Evolutionary conservation across 2,888 invertebrate species (phyloP).

Genomic region (Pilophorus perplexus): DNA sequence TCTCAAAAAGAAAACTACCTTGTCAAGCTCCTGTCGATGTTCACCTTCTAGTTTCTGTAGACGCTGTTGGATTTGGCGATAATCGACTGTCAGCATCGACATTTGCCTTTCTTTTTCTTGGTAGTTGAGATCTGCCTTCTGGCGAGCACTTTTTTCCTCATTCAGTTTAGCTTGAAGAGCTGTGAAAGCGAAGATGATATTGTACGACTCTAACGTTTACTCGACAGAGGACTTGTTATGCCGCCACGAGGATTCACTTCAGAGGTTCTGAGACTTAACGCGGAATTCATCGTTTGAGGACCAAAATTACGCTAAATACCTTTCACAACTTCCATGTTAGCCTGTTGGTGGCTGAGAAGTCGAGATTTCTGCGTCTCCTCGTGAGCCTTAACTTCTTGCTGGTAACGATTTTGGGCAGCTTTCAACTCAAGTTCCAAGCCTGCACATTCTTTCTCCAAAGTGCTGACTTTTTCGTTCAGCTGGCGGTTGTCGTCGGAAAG

Average conservation of each 20-base stretch:
- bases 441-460: slow-evolving; percentile 84
- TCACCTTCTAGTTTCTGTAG: slow-evolving; percentile 89
- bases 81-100: slow-evolving; percentile 91
- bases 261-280: too few species aligned
- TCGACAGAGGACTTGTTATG: too few species aligned
- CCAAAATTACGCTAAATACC: too few species aligned
- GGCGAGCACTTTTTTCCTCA: slow-evolving; percentile 83
- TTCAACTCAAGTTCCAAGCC: slow-evolving; percentile 80
- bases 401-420: slow-evolving; percentile 76
- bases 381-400: slow-evolving; percentile 82
- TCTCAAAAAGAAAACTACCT: too few species aligned
- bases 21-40: slow-evolving; percentile 81
- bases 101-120: slow-evolving; percentile 93
- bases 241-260: too few species aligned
- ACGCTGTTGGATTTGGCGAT: slow-evolving; percentile 88
- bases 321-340: slow-evolving; percentile 88
- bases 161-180: slow-evolving; percentile 81
- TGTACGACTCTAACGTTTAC: too few species aligned
- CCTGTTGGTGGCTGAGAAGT: slow-evolving; percentile 83
- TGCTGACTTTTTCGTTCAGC: slow-evolving; percentile 75
- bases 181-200: slow-evolving; percentile 39
- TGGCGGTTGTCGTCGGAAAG: slow-evolving; percentile 73
- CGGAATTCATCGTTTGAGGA: too few species aligned
- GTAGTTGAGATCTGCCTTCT: slow-evolving; percentile 78
- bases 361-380: slow-evolving; percentile 84